phyloP scores from a whole-genome alignment of 1,140 invertebrate species.

The Lethocerus indicus region DNA sequence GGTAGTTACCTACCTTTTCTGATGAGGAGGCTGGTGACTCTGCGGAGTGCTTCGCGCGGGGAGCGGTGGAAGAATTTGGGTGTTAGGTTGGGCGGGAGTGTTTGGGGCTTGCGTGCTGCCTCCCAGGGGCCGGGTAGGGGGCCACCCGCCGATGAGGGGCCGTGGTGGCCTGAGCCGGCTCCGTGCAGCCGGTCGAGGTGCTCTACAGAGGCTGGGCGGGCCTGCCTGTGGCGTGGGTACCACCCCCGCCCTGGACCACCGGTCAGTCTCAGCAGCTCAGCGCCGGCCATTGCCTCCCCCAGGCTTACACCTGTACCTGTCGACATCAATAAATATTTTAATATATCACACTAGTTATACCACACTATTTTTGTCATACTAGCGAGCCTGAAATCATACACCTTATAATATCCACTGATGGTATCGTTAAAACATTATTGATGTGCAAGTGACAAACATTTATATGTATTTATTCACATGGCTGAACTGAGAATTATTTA shows the following conservation, averaged over 20 bases:
- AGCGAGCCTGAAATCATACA: too few relatives aligned
- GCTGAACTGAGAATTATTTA: too few relatives aligned
- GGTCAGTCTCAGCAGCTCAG: conserved; percentile 53
- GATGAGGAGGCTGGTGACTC: conserved; percentile 73
- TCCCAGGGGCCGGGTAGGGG: conserved; percentile 35
- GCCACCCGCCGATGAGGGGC: too few relatives aligned
- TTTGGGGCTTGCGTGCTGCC: conserved; percentile 48
- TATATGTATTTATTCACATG: too few relatives aligned
- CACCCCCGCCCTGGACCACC: conserved; percentile 65
- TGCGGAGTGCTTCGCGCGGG: conserved; percentile 60
- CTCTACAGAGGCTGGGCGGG: conserved; percentile 61
- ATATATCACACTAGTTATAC: too few relatives aligned
- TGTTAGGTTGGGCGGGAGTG: conserved; percentile 65
- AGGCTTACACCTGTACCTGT: conserved; percentile 22
- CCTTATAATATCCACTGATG: too few relatives aligned
- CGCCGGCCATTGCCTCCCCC: conserved; percentile 47
- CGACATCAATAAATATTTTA: too few relatives aligned
- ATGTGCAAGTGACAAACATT: too few relatives aligned
- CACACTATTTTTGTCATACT: too few relatives aligned
- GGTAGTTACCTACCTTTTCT: conserved; percentile 67
- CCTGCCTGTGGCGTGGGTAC: conserved; percentile 55
- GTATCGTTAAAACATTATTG: too few relatives aligned
- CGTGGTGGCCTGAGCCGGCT: too few relatives aligned
- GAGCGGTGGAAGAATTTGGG: conserved; percentile 73
- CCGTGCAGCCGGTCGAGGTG: conserved; percentile 55